Base-by-base conservation (phyloP, 2,888 invertebrate genomes). In the Strigamia transsilvanica region DNA sequence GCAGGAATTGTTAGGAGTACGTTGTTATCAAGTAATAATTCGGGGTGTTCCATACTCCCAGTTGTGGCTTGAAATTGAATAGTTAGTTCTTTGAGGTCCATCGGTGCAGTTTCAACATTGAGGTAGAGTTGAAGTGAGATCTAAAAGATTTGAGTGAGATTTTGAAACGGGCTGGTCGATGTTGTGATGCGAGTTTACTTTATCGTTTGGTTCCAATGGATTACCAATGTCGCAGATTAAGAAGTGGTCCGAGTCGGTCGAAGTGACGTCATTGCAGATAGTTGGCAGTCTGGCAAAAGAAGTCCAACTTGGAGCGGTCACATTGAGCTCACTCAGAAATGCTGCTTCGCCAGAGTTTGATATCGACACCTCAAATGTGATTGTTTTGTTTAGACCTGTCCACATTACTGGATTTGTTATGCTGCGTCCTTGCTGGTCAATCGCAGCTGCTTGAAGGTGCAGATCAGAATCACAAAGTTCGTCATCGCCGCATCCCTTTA, bases 221-320 rank as follows among this genome's bases (percentile, higher is more conserved):
- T 73, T 73, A 7, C 73, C 73, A 7, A 73, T 32, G 23, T 73
- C 73, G n/a, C 73, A 73, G n/a, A 73, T 32, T 73, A 73, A 32
- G 73, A 73, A 73, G 4, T 9, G 27, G 27, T 73, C 1, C 6
- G 23, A 2, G 32, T 73, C 10, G 13, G 7, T 13, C 2, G 27
- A 12, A 12, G 12, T 73, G 6, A 27, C 12, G 13, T 73, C 73
- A 32, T 7, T 73, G 23, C 73, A 73, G 10, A n/a, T 32, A 12
- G 73, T 79, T 38, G 79, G 79, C 1, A 12, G 38, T 18, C 34
- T 12, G 0, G 5, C 34, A 21, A 79, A 79, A 23, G 9, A 10
- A 21, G 18, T 42, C 79, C 79, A 38, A n/a, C 38, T 21, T 3
- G 79, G 79, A 23, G 18, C 13, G 1, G 79, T 79, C 4, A 79